Evolutionary conservation across 2,888 invertebrate genomes (phyloP).

Genomic region (Dryobota labecula): DNA sequence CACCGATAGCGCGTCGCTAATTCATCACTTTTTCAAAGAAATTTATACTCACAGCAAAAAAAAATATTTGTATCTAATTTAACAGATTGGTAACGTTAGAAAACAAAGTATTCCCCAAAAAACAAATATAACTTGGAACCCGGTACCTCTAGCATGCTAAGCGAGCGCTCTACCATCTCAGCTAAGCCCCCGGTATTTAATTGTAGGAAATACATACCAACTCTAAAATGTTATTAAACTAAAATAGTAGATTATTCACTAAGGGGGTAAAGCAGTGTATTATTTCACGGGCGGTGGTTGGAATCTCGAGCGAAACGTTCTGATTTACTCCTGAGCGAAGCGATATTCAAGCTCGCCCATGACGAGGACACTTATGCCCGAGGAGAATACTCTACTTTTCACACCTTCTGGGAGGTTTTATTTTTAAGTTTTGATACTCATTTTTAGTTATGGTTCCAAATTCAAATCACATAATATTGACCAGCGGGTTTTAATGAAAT

Average conservation of each 20-base stretch:
- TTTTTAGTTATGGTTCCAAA: neutral
- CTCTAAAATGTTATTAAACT: neutral
- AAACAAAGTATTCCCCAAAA: neutral
- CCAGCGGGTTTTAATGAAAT: neutral
- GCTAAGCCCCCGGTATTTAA: constrained; percentile 85
- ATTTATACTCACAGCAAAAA: too few species aligned
- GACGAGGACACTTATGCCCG: neutral
- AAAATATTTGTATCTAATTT: too few species aligned
- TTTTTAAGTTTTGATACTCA: too few species aligned
- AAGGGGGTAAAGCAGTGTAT: neutral
- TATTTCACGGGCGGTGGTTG: neutral
- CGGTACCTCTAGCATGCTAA: constrained; percentile 91
- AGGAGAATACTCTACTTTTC: too few species aligned
- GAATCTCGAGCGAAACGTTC: neutral
- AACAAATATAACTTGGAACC: constrained; percentile 82
- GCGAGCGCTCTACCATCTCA: constrained; percentile 91
- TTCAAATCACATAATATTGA: neutral
- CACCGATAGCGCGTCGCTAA: too few species aligned
- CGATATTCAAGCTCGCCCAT: neutral
- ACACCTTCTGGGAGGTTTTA: too few species aligned
- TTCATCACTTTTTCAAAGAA: neutral
- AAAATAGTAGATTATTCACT: neutral
- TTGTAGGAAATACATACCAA: neutral
- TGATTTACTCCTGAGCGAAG: neutral
- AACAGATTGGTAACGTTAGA: neutral